Base-by-base conservation (phyloP, 2,797 vertebrate species). In the Urocyon cinereoargenteus region DNA sequence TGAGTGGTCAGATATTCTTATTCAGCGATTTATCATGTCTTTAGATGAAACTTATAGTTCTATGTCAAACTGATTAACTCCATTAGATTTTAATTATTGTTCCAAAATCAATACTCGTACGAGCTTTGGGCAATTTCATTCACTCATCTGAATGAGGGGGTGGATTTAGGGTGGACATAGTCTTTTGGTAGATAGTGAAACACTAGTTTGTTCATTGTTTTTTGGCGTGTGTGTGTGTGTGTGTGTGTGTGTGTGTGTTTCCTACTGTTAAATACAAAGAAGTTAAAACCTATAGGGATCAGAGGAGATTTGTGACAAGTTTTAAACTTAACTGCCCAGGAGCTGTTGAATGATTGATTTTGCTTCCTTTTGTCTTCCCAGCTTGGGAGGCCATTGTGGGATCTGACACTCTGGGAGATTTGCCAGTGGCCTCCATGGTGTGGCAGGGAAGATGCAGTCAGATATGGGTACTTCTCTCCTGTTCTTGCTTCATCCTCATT, bases 41-140 rank as follows among this genome's bases (percentile, higher is more conserved):
- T 97, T 95, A 96, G 97, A 91, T 96, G 62, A 98, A 98, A 98
- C 92, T 87, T 96, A 96, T 95, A 97, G 96, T 97, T 98, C 89
- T 84, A 90, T 98, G 90, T 97, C 87, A 97, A 98, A 96, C n/a
- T 94, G 61, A 97, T 97, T 86, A 98, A 97, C 66, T 98, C 86
- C 40, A 95, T 96, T 98, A 96, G 90, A 97, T 98, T 97, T 98
- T 97, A 97, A 98, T 98, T 97, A 97, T 97, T 97, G 97, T 95
- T 82, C 73, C 92, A 85, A 97, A 98, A 97, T 96, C 13, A 0
- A 96, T 97, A 97, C 1, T 97, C 72, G 86, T 31, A 79, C 21
- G 40, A 82, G 45, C 81, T 70, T 79, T 51, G 90, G 73, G 93
- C n/a, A 95, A 40, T 95, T 98, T 26, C 81, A 94, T 90, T 97